A percentile compares a stretch with the other conserved stretches of the same genome.
Conservation (phyloP, 2,113 vertebrate species). For the Uria aalge region DNA sequence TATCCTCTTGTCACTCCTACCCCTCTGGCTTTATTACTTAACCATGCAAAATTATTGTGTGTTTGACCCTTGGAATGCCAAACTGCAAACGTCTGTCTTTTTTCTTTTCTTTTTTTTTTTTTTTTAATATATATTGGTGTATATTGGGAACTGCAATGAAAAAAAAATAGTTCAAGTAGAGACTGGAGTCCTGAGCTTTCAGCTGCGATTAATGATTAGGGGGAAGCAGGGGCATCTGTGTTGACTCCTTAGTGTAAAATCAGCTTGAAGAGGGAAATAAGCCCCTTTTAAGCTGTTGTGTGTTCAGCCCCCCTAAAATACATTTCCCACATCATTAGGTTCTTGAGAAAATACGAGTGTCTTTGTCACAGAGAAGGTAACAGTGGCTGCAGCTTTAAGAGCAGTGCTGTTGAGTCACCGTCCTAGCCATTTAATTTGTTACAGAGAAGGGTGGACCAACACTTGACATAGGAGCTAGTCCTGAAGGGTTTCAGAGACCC, state of each 20-base stretch:
- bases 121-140: neutral
- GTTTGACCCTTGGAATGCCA: slow-evolving; percentile 20
- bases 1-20: slow-evolving; percentile 45
- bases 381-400: neutral
- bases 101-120: neutral
- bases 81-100: neutral
- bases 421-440: neutral
- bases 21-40: slow-evolving; percentile 60
- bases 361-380: neutral
- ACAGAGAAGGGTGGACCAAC: neutral
- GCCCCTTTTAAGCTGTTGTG: neutral
- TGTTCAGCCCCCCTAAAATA: neutral
- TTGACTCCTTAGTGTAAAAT: neutral
- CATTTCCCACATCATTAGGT: neutral
- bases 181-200: neutral
- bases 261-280: neutral
- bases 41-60: neutral
- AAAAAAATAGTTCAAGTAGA: neutral
- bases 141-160: neutral
- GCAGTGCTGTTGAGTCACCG: neutral
- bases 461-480: neutral
- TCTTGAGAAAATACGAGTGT: neutral
- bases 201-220: neutral
- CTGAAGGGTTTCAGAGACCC: neutral
- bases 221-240: neutral